Percentiles rank a stretch among this genome's conserved stretches.
phyloP scores from a whole-genome alignment of 2,113 vertebrate species.

The Thunnus maccoyii region DNA sequence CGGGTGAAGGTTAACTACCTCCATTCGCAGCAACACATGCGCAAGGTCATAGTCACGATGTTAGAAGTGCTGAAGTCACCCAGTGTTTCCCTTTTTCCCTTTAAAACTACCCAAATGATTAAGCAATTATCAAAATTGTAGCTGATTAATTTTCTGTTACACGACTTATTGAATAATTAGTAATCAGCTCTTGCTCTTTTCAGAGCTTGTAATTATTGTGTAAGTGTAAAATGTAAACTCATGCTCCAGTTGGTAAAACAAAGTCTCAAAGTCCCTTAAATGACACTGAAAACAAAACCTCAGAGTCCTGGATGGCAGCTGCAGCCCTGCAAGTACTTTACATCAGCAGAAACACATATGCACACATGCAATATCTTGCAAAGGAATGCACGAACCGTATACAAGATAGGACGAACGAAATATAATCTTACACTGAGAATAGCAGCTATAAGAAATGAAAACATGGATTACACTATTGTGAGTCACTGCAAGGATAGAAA shows the following conservation, averaged over 20 bases:
- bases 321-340: background rate
- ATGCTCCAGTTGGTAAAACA: background rate
- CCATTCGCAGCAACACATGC: background rate
- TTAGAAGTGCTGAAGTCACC: conserved; percentile 13
- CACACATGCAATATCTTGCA: background rate
- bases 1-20: conserved; percentile 38
- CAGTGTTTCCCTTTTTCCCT: no score
- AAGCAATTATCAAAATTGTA: no score
- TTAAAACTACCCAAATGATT: no score
- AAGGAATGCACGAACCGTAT: conserved; percentile 7
- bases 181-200: no score
- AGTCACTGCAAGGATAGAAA: background rate
- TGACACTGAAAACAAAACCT: background rate
- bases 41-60: background rate
- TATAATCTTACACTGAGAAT: background rate
- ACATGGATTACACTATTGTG: background rate
- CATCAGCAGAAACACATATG: background rate
- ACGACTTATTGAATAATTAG: no score
- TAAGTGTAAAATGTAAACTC: background rate
- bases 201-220: no score
- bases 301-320: background rate
- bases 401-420: background rate
- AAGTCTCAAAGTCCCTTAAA: background rate
- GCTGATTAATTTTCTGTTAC: no score
- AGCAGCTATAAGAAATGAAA: background rate